Evolutionary conservation across 2,113 vertebrate species (phyloP).

Genomic region (Antennarius striatus): DNA sequence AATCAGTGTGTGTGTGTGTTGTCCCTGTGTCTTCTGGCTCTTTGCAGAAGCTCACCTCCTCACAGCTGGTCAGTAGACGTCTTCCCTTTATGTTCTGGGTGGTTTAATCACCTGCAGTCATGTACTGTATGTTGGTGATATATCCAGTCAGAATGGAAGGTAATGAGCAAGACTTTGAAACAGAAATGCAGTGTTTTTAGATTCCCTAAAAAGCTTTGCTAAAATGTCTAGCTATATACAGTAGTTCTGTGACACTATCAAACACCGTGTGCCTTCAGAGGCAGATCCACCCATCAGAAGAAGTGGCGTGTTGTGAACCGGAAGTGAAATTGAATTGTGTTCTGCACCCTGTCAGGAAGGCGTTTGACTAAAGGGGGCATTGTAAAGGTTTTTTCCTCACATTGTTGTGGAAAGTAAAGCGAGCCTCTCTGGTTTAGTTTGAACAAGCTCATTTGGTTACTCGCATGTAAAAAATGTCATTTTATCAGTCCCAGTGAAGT

Average conservation of each 20-base stretch:
- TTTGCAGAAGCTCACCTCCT: too few relatives aligned
- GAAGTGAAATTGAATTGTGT: constrained; percentile 68
- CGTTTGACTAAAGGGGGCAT: constrained; percentile 37
- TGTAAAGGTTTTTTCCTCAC: constrained; percentile 67
- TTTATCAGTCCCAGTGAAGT: rapidly evolving
- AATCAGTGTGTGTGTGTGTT: too few relatives aligned
- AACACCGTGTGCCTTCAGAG: constrained; percentile 12
- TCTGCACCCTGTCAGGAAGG: constrained; percentile 65
- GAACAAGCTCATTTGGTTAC: neutral
- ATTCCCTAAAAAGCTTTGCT: too few relatives aligned
- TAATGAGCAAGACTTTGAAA: too few relatives aligned
- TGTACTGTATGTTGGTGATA: too few relatives aligned
- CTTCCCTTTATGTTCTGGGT: too few relatives aligned
- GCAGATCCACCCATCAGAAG: constrained; percentile 24
- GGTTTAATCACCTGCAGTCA: too few relatives aligned
- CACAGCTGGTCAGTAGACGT: too few relatives aligned
- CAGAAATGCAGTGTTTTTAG: too few relatives aligned
- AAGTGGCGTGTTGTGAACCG: constrained; percentile 44
- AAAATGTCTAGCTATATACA: too few relatives aligned
- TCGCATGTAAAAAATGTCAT: neutral
- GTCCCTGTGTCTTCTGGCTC: too few relatives aligned
- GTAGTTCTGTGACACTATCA: constrained; percentile 14
- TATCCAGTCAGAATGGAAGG: too few relatives aligned
- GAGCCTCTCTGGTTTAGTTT: constrained; percentile 11
- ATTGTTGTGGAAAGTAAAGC: constrained; percentile 67